phyloP scores from a whole-genome alignment of 2,888 invertebrate species.

The Exephanes ischioxanthus region DNA sequence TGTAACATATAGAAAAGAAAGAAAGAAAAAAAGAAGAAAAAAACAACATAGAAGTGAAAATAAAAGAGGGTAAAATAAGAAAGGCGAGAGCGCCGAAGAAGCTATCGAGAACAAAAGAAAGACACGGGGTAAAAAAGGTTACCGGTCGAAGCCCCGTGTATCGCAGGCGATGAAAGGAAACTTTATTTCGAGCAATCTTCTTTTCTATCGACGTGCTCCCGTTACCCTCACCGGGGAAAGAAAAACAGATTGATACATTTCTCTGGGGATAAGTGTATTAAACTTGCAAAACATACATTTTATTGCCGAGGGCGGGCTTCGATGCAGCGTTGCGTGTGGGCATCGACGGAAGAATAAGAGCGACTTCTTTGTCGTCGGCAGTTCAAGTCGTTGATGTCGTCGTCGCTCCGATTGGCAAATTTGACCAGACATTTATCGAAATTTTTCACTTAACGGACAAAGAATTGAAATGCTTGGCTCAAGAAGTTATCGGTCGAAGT shows the following conservation, averaged over 20 bases:
- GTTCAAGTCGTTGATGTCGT: too few relatives aligned
- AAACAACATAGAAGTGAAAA: slow-evolving; percentile 34
- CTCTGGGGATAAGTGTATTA: slow-evolving; percentile 21
- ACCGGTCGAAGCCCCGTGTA: background rate
- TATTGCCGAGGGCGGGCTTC: slow-evolving; percentile 9
- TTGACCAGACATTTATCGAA: too few relatives aligned
- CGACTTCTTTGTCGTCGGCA: too few relatives aligned
- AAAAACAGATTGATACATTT: slow-evolving; percentile 60
- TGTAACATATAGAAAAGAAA: slow-evolving; percentile 30
- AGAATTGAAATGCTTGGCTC: too few relatives aligned
- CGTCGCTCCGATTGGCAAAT: too few relatives aligned
- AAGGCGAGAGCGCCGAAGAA: slow-evolving; percentile 19
- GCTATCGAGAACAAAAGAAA: background rate
- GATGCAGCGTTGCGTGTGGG: background rate
- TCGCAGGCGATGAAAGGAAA: slow-evolving; percentile 48
- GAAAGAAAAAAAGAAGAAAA: slow-evolving; percentile 28
- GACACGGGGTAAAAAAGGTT: background rate
- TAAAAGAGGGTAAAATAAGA: slow-evolving; percentile 48
- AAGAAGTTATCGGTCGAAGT: too few relatives aligned
- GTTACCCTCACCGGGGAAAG: background rate
- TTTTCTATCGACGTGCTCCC: slow-evolving; percentile 28
- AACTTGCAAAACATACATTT: slow-evolving; percentile 6
- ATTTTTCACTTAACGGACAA: too few relatives aligned
- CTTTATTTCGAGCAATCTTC: slow-evolving; percentile 49
- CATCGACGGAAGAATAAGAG: too few relatives aligned